Evolutionary conservation across 1,140 invertebrate genomes (phyloP).

Genomic region (Frieseomelitta varia): DNA sequence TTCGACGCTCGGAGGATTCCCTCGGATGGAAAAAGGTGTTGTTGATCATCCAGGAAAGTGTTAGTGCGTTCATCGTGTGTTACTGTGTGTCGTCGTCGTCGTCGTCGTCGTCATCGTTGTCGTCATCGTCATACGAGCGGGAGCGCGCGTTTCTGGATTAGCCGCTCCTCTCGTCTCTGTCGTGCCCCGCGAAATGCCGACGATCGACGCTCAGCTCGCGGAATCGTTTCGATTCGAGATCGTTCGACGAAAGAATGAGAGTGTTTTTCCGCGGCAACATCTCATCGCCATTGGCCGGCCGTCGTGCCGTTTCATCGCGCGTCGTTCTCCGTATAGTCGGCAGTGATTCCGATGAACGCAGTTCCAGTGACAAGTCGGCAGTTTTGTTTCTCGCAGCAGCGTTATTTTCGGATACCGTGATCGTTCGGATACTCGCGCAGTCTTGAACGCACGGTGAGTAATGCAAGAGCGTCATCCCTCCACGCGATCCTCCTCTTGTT

Average conservation of each 20-base stretch:
- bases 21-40: slow-evolving; percentile 4
- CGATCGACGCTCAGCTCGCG: slow-evolving; percentile 20
- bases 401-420: slow-evolving; percentile 66
- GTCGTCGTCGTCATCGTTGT: background rate
- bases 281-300: slow-evolving; percentile 42
- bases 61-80: background rate
- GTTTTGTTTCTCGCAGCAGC: slow-evolving; percentile 31
- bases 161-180: slow-evolving; percentile 65
- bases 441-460: slow-evolving; percentile 71
- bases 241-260: slow-evolving; percentile 62
- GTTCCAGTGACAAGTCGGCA: slow-evolving; percentile 21
- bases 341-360: slow-evolving; percentile 41
- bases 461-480: background rate
- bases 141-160: slow-evolving; percentile 77
- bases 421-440: slow-evolving; percentile 31
- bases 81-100: background rate
- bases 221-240: background rate
- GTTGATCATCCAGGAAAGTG: background rate
- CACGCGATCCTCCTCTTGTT: no score
- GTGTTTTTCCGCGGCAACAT: slow-evolving; percentile 53
- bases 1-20: background rate
- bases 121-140: slow-evolving; percentile 36
- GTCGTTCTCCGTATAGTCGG: background rate
- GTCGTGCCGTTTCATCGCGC: background rate
- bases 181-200: slow-evolving; percentile 40